A percentile compares a stretch with the other conserved stretches of the same genome.
phyloP scores from a whole-genome alignment of 2,113 vertebrate species.

The Brachyhypopomus occidentalis region DNA sequence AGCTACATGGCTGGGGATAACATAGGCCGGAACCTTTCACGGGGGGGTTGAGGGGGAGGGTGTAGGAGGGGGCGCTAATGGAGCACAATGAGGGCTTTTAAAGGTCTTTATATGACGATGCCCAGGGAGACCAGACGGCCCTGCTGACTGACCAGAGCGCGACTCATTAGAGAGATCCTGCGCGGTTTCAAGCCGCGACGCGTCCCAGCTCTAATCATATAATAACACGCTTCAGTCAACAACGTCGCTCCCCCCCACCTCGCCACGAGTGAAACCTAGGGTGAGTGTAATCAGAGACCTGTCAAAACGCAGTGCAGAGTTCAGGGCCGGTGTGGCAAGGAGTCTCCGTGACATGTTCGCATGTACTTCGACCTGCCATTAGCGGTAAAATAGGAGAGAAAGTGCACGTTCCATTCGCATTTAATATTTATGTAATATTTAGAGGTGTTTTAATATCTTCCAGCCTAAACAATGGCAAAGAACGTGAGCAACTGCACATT shows the following conservation, averaged over 20 bases:
- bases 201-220: constrained; percentile 64
- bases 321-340: constrained; percentile 16
- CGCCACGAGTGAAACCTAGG: constrained; percentile 54
- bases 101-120: constrained; percentile 63
- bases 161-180: constrained; percentile 40
- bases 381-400: neutral
- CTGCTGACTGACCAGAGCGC: constrained; percentile 66
- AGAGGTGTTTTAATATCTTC: neutral
- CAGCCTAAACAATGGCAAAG: neutral
- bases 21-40: constrained; percentile 56
- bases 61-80: constrained; percentile 62
- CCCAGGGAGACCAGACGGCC: constrained; percentile 64
- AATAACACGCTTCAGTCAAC: constrained; percentile 66
- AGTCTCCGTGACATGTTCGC: constrained; percentile 1
- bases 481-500: too few relatives aligned
- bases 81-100: constrained; percentile 61
- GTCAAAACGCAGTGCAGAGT: constrained; percentile 27
- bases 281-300: constrained; percentile 43
- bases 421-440: neutral
- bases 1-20: too few relatives aligned
- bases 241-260: constrained; percentile 54
- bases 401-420: neutral
- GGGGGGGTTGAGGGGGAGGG: neutral
- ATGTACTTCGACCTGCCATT: neutral
- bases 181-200: constrained; percentile 24